These are phyloP conservation scores for Conus betulinus DNA, from an alignment of 1,140 invertebrate species.

Conservation along the genomic window DNA sequence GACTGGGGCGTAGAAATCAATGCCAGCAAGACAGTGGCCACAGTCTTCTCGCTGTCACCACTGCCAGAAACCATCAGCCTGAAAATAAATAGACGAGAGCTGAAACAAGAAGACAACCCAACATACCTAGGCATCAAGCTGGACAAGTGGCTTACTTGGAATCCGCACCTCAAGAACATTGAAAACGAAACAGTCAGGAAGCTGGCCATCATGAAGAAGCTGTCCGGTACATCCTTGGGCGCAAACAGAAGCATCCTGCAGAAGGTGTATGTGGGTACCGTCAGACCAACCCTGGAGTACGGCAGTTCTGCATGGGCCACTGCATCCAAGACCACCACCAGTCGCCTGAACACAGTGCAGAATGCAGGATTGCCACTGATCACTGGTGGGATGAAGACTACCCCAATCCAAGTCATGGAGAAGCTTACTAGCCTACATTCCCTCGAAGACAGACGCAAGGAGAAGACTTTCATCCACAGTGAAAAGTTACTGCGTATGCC, in stretches of 20 bases:
- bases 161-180: background rate
- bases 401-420: background rate
- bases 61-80: too few species aligned
- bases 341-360: background rate
- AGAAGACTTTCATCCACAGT: background rate
- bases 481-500: constrained; percentile 5
- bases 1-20: too few species aligned
- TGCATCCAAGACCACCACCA: background rate
- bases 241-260: background rate
- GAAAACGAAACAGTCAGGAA: background rate
- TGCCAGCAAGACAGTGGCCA: too few species aligned
- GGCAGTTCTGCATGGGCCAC: background rate
- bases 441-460: background rate
- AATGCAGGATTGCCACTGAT: background rate
- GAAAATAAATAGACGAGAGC: too few species aligned
- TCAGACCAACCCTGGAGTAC: background rate
- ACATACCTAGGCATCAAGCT: background rate
- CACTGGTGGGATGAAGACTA: background rate
- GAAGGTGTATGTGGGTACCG: background rate
- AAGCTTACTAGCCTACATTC: background rate
- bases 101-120: background rate
- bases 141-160: background rate
- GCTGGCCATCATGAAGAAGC: background rate
- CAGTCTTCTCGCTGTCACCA: too few species aligned
- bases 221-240: background rate